Evolutionary conservation across 2,888 invertebrate genomes (phyloP), one percentile per base, ranked within the genome.

Genomic region (Hydrotaea diabolus): DNA sequence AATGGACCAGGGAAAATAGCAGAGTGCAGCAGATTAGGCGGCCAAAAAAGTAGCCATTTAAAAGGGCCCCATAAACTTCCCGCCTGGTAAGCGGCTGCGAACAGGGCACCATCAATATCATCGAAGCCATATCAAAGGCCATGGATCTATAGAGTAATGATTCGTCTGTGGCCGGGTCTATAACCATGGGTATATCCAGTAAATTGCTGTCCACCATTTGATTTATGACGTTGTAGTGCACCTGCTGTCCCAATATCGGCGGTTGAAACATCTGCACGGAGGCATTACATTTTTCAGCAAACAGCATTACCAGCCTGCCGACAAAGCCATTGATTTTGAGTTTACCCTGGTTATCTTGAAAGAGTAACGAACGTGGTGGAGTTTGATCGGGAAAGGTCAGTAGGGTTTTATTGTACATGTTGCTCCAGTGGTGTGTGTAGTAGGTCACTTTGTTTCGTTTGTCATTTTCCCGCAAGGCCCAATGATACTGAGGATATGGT

Each of bases 211-310:
- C 9, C 0, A 76, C 66, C 80, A 85, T 80, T 11, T 82, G 46
- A 4, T 4, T 9, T 15, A 73, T 9, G 0, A 39, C 11, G 0
- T 13, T 66, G 13, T 72, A 55, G 11, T 72, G 69, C 4, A 62
- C 36, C 49, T 21, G 8, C 9, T 74, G 15, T 11, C 46, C 15
- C 1, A 57, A 0, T 3, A 39, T 59, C 26, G 46, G 77, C n/a
- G n/a, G 43, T 11, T 62, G 69, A 11, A 46, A 69, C 15, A 81
- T 72, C 43, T 80, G 31, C 4, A 86, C 64, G 0, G 81, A 87
- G 0, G 88, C 89, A 76, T 91, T 91, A 0, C 88, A 26, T 0
- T 82, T 71, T 19, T 43, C 31, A 0, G 81, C 86, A 82, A 89
- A 90, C 5, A 85, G 80, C 3, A 11, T 3, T 0, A 89, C 31